These are phyloP conservation scores for Erebia epiphron DNA, from an alignment of 2,888 invertebrate genomes.

Conservation along the genomic window DNA sequence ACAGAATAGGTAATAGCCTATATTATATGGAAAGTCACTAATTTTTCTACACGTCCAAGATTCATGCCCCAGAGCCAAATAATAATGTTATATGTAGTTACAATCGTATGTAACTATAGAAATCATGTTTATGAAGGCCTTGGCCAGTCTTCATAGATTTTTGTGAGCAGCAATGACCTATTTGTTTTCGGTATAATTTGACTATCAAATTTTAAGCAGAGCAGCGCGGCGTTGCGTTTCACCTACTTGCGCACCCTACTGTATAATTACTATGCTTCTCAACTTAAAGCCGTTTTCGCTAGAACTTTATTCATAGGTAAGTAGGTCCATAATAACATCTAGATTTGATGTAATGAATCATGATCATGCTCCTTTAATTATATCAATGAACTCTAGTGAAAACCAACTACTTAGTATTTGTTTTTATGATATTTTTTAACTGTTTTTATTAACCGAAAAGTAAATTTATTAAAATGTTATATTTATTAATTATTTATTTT, in stretches of 20 bases:
- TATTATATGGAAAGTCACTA: too few species aligned
- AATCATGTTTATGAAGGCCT: background rate
- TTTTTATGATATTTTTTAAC: constrained; percentile 25
- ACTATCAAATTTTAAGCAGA: constrained; percentile 27
- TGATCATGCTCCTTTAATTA: constrained; percentile 19
- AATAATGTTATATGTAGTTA: background rate
- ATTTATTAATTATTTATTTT: too few species aligned
- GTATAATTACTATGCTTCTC: constrained; percentile 58
- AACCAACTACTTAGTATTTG: constrained; percentile 12
- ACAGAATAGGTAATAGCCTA: too few species aligned
- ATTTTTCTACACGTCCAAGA: too few species aligned
- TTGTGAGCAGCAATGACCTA: constrained; percentile 22
- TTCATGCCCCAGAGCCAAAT: too few species aligned
- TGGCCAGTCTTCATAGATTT: background rate
- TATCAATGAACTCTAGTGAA: constrained; percentile 37
- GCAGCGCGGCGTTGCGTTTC: constrained; percentile 53
- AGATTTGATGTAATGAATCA: constrained; percentile 18
- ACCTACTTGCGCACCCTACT: constrained; percentile 62
- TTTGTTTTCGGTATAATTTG: constrained; percentile 24
- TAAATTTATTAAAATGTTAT: too few species aligned
- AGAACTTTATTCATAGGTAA: constrained; percentile 16
- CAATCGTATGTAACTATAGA: too few species aligned
- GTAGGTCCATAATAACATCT: background rate
- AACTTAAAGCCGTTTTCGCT: constrained; percentile 29
- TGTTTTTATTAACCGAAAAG: background rate